Conservation (phyloP, 2,888 invertebrate species). For the Tenthredo notha region DNA sequence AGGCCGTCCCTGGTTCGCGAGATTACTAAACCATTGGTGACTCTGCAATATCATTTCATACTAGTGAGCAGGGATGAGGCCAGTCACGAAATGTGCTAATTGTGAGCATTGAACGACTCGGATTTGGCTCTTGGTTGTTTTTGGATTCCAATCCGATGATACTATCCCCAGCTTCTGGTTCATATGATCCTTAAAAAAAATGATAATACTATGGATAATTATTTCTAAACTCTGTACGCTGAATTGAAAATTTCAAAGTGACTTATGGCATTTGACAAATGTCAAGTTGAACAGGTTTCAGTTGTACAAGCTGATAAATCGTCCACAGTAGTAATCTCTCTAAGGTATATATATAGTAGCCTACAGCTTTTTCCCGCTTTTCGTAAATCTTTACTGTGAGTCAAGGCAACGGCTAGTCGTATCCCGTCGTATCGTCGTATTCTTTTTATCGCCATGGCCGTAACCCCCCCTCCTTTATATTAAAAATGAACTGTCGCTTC, state of each 20-base stretch:
- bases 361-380: slow-evolving; percentile 19
- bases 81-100: slow-evolving; percentile 23
- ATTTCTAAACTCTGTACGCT: not conserved
- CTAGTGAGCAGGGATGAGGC: not conserved
- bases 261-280: slow-evolving; percentile 13
- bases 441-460: slow-evolving; percentile 55
- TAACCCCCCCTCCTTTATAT: slow-evolving; percentile 72
- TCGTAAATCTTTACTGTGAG: slow-evolving; percentile 39
- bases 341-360: not conserved
- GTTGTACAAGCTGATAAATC: slow-evolving; percentile 37
- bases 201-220: not conserved
- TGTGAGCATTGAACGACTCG: slow-evolving; percentile 22
- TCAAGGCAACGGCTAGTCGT: slow-evolving; percentile 16
- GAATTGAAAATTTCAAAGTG: slow-evolving; percentile 6
- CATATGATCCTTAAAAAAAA: not conserved
- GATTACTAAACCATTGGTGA: slow-evolving; percentile 30
- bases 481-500: slow-evolving; percentile 79
- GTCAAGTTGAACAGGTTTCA: not conserved
- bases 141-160: not conserved
- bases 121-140: not conserved
- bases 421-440: slow-evolving; percentile 41
- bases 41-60: slow-evolving; percentile 41
- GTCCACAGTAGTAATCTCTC: slow-evolving; percentile 28
- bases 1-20: not conserved
- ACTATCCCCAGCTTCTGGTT: not conserved